A percentile compares a stretch with the other conserved stretches of the same genome.
These are phyloP conservation scores for Drosophila multiciliata DNA, from an alignment of 2,888 invertebrate genomes.

Conservation along the genomic window DNA sequence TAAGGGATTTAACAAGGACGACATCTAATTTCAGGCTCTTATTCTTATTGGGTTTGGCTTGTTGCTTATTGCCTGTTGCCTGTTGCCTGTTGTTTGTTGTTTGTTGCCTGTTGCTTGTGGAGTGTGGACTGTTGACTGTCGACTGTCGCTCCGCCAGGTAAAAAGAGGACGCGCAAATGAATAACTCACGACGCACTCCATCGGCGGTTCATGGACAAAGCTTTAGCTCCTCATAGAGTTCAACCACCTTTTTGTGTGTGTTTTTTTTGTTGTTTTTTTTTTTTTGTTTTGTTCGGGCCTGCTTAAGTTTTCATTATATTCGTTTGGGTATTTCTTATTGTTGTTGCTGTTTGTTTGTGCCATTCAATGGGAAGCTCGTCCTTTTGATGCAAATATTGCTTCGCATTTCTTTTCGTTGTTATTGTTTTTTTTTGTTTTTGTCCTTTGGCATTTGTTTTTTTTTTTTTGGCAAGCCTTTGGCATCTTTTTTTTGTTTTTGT, in stretches of 20 bases:
- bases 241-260: slow-evolving; percentile 61
- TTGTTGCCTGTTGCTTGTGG: not conserved
- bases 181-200: slow-evolving; percentile 26
- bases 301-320: slow-evolving; percentile 23
- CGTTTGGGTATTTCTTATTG: slow-evolving; percentile 38
- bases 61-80: not conserved
- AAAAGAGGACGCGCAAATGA: slow-evolving; percentile 37
- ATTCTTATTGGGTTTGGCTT: slow-evolving; percentile 41
- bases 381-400: slow-evolving; percentile 62
- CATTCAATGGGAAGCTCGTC: slow-evolving; percentile 57
- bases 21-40: slow-evolving; percentile 28
- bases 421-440: slow-evolving; percentile 39
- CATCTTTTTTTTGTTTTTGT: not conserved
- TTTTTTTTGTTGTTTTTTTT: slow-evolving; percentile 13
- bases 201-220: slow-evolving; percentile 50
- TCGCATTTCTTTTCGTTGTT: slow-evolving; percentile 5
- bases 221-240: slow-evolving; percentile 54
- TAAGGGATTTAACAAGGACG: slow-evolving; percentile 34
- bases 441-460: slow-evolving; percentile 43
- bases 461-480: slow-evolving; percentile 33
- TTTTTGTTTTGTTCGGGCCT: slow-evolving; percentile 13
- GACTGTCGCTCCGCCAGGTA: slow-evolving; percentile 21
- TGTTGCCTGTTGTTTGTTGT: not conserved
- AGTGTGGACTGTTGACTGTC: not conserved
- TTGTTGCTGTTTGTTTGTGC: slow-evolving; percentile 37